A percentile compares a stretch with the other conserved stretches of the same genome.
phyloP scores from a whole-genome alignment of 2,888 invertebrate species.

The Halocaridina rubra region DNA sequence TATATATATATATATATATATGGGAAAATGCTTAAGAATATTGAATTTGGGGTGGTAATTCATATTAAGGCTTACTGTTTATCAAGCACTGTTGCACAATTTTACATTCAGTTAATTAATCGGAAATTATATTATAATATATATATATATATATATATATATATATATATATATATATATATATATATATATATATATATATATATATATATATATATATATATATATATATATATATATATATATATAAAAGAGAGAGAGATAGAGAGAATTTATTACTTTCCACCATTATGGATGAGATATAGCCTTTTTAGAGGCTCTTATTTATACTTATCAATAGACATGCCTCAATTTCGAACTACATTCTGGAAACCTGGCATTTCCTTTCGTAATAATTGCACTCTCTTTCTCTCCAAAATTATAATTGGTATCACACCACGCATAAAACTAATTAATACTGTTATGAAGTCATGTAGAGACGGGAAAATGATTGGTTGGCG shows the following conservation, averaged over 20 bases:
- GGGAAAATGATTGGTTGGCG: not conserved
- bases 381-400: too few species aligned
- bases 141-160: not conserved
- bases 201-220: not conserved
- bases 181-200: not conserved
- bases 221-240: not conserved
- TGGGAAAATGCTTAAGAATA: not conserved
- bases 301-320: not conserved
- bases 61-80: too few species aligned
- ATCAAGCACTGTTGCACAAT: too few species aligned
- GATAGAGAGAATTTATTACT: not conserved
- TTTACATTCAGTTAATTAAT: not conserved
- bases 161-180: not conserved
- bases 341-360: not conserved
- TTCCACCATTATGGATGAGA: not conserved
- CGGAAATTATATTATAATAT: not conserved
- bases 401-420: too few species aligned
- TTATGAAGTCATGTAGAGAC: not conserved
- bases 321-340: not conserved
- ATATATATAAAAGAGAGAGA: too few species aligned
- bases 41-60: too few species aligned
- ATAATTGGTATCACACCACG: too few species aligned
- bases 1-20: slow-evolving; percentile 9
- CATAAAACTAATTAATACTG: too few species aligned
- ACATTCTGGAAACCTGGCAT: too few species aligned